Conservation (phyloP, 2,113 vertebrate genomes). For the Fregata magnificens region DNA sequence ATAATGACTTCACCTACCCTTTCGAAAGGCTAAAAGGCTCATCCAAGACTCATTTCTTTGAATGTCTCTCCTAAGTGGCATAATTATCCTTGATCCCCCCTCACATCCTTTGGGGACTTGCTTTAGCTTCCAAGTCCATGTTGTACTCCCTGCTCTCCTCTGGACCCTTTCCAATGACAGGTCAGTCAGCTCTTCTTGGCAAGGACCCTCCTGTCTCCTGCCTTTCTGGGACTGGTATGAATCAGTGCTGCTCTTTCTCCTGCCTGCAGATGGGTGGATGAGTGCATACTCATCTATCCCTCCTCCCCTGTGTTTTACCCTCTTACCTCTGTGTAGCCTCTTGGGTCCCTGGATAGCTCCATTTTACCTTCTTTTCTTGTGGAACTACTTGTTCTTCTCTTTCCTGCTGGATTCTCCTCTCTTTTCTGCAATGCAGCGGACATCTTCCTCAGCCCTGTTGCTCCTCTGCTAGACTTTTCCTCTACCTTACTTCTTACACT, state of each 20-base stretch:
- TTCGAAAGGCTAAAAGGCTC: not conserved
- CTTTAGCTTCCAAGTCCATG: not conserved
- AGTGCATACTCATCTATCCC: not conserved
- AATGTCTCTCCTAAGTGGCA: not conserved
- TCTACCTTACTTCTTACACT: not conserved
- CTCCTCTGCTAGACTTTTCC: not conserved
- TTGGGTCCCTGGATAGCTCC: not conserved
- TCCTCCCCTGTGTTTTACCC: not conserved
- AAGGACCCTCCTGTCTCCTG: not conserved
- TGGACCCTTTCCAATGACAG: not conserved
- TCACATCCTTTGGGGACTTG: not conserved
- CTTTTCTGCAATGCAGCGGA: not conserved
- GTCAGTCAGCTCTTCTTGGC: not conserved
- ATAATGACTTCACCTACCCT: not conserved
- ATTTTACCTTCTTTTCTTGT: not conserved
- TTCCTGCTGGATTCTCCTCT: not conserved
- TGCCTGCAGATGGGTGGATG: not conserved
- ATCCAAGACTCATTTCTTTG: not conserved
- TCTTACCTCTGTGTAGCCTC: not conserved
- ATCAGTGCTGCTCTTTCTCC: not conserved
- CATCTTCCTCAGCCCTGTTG: not conserved
- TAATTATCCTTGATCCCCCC: not conserved
- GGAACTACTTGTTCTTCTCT: not conserved
- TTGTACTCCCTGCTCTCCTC: not conserved
- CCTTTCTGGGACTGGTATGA: not conserved